Conservation (phyloP, 1,140 invertebrate species). For the Potamilus streckersoni region DNA sequence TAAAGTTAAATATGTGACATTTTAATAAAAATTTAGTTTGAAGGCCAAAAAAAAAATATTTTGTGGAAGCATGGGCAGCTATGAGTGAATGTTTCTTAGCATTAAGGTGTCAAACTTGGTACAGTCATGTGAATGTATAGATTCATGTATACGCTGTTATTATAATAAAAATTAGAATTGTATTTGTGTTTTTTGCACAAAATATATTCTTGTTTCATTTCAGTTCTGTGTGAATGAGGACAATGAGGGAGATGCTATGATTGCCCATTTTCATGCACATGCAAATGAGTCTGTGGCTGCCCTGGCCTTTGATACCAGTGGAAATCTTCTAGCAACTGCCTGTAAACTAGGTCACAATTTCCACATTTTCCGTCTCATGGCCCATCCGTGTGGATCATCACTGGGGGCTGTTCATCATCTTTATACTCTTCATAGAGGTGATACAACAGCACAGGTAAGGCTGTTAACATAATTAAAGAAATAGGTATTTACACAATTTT, state of each 20-base stretch:
- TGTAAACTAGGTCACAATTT: slow-evolving; percentile 96
- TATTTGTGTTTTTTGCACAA: too few relatives aligned
- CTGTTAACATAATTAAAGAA: too few relatives aligned
- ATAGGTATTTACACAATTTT: too few relatives aligned
- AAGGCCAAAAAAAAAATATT: too few relatives aligned
- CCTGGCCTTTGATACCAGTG: slow-evolving; percentile 92
- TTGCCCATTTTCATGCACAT: slow-evolving; percentile 96
- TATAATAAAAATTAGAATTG: too few relatives aligned
- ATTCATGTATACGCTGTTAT: too few relatives aligned
- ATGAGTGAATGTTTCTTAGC: too few relatives aligned
- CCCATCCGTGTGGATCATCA: slow-evolving; percentile 89
- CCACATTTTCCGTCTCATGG: slow-evolving; percentile 93
- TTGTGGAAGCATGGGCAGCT: too few relatives aligned
- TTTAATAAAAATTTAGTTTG: too few relatives aligned
- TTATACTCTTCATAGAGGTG: slow-evolving; percentile 90
- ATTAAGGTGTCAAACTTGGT: too few relatives aligned
- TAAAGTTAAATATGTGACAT: too few relatives aligned
- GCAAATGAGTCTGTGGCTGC: slow-evolving; percentile 87
- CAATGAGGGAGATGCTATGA: slow-evolving; percentile 69
- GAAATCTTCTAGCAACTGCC: slow-evolving; percentile 90
- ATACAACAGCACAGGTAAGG: slow-evolving; percentile 73
- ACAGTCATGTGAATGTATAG: too few relatives aligned
- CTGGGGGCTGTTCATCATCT: slow-evolving; percentile 95
- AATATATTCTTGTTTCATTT: slow-evolving; percentile 3
- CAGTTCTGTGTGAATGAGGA: slow-evolving; percentile 65